Percentiles rank a stretch among this genome's conserved stretches.
Conservation (phyloP, 1,140 invertebrate species). For the Mya arenaria region DNA sequence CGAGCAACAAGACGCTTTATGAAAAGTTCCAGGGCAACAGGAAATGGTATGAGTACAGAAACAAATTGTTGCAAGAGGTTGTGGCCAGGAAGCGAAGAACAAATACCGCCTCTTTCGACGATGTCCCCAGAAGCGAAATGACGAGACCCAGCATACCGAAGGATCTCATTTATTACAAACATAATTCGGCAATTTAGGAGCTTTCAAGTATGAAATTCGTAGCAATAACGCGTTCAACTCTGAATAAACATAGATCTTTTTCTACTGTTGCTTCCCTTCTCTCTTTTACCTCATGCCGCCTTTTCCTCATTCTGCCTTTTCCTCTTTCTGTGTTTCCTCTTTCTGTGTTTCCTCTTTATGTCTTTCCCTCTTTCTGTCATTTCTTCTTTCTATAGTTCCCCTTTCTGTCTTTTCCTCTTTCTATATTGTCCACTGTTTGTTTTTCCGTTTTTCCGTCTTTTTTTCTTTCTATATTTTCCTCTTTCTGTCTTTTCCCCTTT, state of each 20-base stretch:
- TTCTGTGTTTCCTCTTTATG: not conserved
- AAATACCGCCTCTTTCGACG: not conserved
- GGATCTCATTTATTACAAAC: constrained; percentile 37
- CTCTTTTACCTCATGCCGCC: not conserved
- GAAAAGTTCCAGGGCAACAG: constrained; percentile 28
- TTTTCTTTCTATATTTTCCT: too few relatives aligned
- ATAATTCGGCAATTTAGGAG: too few relatives aligned
- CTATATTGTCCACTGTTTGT: too few relatives aligned
- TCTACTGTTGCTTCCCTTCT: not conserved
- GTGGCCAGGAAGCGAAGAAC: not conserved
- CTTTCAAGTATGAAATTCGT: too few relatives aligned
- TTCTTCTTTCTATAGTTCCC: too few relatives aligned
- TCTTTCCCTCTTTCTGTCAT: not conserved
- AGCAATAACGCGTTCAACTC: too few relatives aligned
- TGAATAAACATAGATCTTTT: too few relatives aligned
- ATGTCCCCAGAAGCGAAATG: constrained; percentile 28
- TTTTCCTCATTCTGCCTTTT: not conserved
- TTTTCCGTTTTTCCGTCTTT: too few relatives aligned
- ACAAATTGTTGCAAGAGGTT: constrained; percentile 46
- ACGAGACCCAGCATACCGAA: constrained; percentile 14
- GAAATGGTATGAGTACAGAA: constrained; percentile 52
- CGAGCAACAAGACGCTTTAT: constrained; percentile 35
- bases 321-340: not conserved
- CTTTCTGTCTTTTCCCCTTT: too few relatives aligned
- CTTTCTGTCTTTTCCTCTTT: too few relatives aligned